Conservation (phyloP, 2,797 vertebrate species). For the Acrossocheilus fasciatus region DNA sequence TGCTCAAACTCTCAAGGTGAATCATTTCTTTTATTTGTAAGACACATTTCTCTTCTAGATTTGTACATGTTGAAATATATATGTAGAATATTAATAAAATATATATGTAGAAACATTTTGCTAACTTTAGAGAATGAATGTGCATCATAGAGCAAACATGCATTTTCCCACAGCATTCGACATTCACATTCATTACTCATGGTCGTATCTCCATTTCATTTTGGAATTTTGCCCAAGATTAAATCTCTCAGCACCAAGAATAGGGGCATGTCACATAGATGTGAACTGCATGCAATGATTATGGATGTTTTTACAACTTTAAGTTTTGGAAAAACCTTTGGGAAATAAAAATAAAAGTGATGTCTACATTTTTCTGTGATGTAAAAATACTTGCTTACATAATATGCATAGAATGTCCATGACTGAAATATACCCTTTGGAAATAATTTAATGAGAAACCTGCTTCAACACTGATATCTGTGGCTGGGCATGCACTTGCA, state of each 20-base stretch:
- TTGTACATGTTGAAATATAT: not conserved
- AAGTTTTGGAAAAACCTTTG: not conserved
- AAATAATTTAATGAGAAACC: slow-evolving; percentile 6
- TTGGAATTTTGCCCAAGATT: slow-evolving; percentile 27
- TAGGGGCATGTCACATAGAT: not conserved
- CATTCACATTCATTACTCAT: slow-evolving; percentile 22
- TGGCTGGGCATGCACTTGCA: slow-evolving; percentile 43
- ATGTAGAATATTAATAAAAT: not conserved
- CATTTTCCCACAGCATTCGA: not conserved
- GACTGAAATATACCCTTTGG: not conserved
- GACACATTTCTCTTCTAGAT: not conserved
- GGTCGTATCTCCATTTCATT: not conserved
- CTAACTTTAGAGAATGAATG: not conserved
- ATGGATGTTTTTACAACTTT: not conserved
- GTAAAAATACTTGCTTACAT: not conserved
- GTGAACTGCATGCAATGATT: not conserved
- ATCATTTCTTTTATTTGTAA: not conserved
- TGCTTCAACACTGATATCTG: slow-evolving; percentile 8
- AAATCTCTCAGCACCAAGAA: slow-evolving; percentile 2
- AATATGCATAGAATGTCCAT: not conserved
- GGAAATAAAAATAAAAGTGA: not conserved
- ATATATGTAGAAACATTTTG: not conserved
- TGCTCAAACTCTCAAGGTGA: not conserved
- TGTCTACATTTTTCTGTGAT: not conserved
- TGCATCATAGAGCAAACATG: not conserved